Percentiles rank a stretch among this genome's conserved stretches.
Evolutionary conservation across 2,888 invertebrate genomes (phyloP).

Genomic region (Clepsis dumicolana): DNA sequence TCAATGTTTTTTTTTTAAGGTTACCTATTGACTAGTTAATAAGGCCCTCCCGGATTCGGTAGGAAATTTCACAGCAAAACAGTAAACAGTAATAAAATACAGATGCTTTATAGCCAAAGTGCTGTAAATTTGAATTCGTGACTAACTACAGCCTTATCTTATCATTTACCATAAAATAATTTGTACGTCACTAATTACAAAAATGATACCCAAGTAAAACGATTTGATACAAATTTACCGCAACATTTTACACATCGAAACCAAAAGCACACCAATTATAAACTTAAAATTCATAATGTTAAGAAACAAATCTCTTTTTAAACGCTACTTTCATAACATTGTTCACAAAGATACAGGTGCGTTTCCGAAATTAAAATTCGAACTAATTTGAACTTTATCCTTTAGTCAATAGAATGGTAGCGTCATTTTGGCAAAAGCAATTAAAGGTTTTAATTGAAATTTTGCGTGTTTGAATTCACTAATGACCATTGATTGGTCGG

Average conservation of each 20-base stretch:
- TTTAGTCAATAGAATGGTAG: neutral
- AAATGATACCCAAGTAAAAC: neutral
- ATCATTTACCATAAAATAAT: neutral
- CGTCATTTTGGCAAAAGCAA: neutral
- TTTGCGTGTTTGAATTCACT: conserved; percentile 38
- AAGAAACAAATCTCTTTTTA: conserved; percentile 3
- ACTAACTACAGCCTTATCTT: neutral
- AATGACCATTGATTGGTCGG: conserved; percentile 24
- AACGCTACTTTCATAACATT: neutral
- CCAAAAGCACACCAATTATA: neutral
- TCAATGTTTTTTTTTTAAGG: too few relatives aligned
- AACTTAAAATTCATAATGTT: conserved; percentile 12
- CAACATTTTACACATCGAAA: neutral
- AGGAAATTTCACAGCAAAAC: too few relatives aligned
- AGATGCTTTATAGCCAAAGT: too few relatives aligned
- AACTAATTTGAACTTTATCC: neutral
- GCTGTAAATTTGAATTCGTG: neutral
- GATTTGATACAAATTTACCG: neutral
- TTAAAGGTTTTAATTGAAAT: conserved; percentile 38
- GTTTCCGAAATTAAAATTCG: neutral
- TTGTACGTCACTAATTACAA: neutral
- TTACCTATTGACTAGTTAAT: too few relatives aligned
- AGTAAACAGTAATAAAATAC: too few relatives aligned
- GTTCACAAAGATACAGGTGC: neutral
- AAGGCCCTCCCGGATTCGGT: too few relatives aligned